Conservation (phyloP, 2,888 invertebrate genomes). For the Lycia hirtaria region DNA sequence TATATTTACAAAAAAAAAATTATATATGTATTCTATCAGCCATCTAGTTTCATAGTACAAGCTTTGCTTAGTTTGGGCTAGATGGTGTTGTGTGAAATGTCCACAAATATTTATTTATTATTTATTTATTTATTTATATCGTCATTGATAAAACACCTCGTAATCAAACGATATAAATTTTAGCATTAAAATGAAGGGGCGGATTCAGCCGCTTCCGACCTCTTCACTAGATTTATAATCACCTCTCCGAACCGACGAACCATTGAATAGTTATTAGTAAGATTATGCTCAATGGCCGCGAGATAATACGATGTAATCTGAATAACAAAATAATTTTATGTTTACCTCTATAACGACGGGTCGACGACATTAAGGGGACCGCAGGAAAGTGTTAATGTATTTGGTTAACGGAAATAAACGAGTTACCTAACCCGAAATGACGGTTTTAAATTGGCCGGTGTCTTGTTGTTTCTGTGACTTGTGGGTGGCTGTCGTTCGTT, state of each 20-base stretch:
- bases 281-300: slow-evolving; percentile 56
- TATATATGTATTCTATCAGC: no score
- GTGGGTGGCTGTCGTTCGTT: slow-evolving; percentile 13
- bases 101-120: no score
- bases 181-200: slow-evolving; percentile 76
- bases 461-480: slow-evolving; percentile 23
- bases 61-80: no score
- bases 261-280: slow-evolving; percentile 62
- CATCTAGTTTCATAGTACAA: no score
- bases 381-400: slow-evolving; percentile 41
- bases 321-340: slow-evolving; percentile 54
- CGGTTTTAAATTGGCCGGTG: slow-evolving; percentile 33
- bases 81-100: no score
- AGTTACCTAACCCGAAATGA: slow-evolving; percentile 34
- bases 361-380: slow-evolving; percentile 38
- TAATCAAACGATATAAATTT: slow-evolving; percentile 80
- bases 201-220: slow-evolving; percentile 68
- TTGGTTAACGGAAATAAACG: slow-evolving; percentile 38
- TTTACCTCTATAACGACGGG: slow-evolving; percentile 45
- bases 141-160: slow-evolving; percentile 73
- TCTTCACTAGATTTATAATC: slow-evolving; percentile 77
- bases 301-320: slow-evolving; percentile 57
- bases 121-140: no score
- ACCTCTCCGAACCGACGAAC: slow-evolving; percentile 65
- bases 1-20: no score